A percentile compares a stretch with the other conserved stretches of the same genome.
phyloP scores from a whole-genome alignment of 1,140 invertebrate species.

The Atopsyche davidsoni region DNA sequence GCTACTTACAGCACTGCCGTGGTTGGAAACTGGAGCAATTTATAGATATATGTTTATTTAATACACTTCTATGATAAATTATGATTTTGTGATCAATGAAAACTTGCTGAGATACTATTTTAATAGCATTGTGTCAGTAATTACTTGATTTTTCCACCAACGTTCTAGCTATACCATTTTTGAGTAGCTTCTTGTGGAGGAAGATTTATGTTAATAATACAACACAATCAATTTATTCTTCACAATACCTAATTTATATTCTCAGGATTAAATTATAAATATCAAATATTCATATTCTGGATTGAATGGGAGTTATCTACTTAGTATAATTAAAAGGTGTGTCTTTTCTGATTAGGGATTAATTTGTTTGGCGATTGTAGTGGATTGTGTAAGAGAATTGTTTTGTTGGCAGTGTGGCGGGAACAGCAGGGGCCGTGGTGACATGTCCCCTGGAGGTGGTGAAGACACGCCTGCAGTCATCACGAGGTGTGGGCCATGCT shows the following conservation, averaged over 20 bases:
- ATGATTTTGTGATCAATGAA: too few relatives aligned
- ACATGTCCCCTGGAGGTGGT: slow-evolving; percentile 98
- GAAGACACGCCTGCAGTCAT: slow-evolving; percentile 95
- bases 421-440: slow-evolving; percentile 91
- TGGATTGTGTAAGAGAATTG: slow-evolving; percentile 15
- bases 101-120: too few relatives aligned
- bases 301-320: slow-evolving; percentile 12
- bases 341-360: slow-evolving; percentile 6
- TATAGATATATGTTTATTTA: too few relatives aligned
- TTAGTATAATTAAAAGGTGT: slow-evolving; percentile 1
- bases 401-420: slow-evolving; percentile 70
- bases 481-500: slow-evolving; percentile 60
- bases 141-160: too few relatives aligned
- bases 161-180: too few relatives aligned
- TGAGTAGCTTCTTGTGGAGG: too few relatives aligned
- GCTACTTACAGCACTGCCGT: too few relatives aligned
- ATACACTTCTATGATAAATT: too few relatives aligned
- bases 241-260: slow-evolving; percentile 12
- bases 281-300: slow-evolving; percentile 5
- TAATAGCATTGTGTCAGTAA: too few relatives aligned
- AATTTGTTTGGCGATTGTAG: slow-evolving; percentile 17
- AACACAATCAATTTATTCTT: neutral
- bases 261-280: slow-evolving; percentile 6
- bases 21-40: too few relatives aligned
- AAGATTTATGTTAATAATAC: too few relatives aligned